A percentile compares a stretch with the other conserved stretches of the same genome.
Conservation (phyloP, 1,140 invertebrate species). For the Eumaeus atala region DNA sequence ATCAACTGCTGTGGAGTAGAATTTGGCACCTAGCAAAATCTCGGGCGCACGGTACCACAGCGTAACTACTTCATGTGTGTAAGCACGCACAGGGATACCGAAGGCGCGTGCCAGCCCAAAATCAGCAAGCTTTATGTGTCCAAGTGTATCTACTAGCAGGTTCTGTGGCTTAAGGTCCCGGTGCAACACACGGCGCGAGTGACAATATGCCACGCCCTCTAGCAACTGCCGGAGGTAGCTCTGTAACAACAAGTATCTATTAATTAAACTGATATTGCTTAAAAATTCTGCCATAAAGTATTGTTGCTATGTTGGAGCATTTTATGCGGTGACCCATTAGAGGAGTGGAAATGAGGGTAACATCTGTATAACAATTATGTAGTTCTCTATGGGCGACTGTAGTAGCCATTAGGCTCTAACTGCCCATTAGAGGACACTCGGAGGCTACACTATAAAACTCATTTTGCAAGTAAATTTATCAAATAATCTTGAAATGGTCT, state of each 20-base stretch:
- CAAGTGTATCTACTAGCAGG: constrained; percentile 85
- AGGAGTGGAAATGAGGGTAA: too few relatives aligned
- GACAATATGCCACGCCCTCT: constrained; percentile 93
- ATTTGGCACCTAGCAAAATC: constrained; percentile 91
- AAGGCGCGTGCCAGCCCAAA: constrained; percentile 92
- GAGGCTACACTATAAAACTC: too few relatives aligned
- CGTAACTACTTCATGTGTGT: constrained; percentile 96
- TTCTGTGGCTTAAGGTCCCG: constrained; percentile 95
- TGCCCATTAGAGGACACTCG: too few relatives aligned
- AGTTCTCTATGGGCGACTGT: too few relatives aligned
- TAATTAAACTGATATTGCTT: background rate
- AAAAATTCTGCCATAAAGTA: too few relatives aligned
- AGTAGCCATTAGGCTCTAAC: too few relatives aligned
- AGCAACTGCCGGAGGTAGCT: constrained; percentile 93
- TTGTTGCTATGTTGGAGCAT: too few relatives aligned
- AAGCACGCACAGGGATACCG: constrained; percentile 86
- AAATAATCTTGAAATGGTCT: too few relatives aligned
- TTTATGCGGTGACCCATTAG: too few relatives aligned
- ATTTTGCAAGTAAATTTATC: too few relatives aligned
- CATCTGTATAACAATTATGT: too few relatives aligned
- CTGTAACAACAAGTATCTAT: constrained; percentile 60
- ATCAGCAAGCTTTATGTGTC: constrained; percentile 92
- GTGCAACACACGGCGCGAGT: constrained; percentile 90
- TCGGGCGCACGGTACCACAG: constrained; percentile 98
- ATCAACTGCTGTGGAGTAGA: constrained; percentile 93